Evolutionary conservation across 1,140 invertebrate genomes (phyloP), one percentile per base, ranked within the genome.

Genomic region (Acromyrmex echinatior): DNA sequence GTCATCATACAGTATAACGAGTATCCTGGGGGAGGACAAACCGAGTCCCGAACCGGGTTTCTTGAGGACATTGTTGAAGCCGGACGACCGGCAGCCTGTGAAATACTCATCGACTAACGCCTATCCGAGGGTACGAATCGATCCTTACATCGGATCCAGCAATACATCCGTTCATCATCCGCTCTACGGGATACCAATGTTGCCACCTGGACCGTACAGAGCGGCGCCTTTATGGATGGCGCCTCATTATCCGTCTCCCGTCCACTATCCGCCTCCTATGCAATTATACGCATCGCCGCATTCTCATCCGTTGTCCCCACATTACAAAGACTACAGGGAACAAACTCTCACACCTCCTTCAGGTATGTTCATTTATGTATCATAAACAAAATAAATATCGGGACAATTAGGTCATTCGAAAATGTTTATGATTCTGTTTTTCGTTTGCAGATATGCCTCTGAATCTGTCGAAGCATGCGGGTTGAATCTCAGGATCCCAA

Each of bases 1-100:
- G 62, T 97, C 97, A 92, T 97, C 97, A 87, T 97, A 97, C 94
- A 98, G 97, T 95, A 98, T 98, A 94, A 97, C 97, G 87, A 97
- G 97, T 87, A 95, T 98, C 91, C 94, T 98, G 80, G 97, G 97
- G 60, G 96, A 96, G 53, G 95, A 95, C 78, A 95, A 95, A 45
- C 94, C 94, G 2, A 94, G 79, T 87, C 81, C 89, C 7, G 95
- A 96, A 51, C 93, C 94, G 16, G 95, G 95, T 7, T 96, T 96
- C 77, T 86, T 96, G 86, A 92, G 95, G 53, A 96, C 93, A 84
- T 90, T 96, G 78, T 91, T 96, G 16, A 95, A 95, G 82, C 93
- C 95, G 9, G 94, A 95, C 31, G 94, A 95, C 25, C 93, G 92
- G 79, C 93, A 94, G 16, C 87, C 92, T 90, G 90, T 93, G 56